Evolutionary conservation across 2,888 invertebrate species (phyloP).

Genomic region (Trichacis sp.): DNA sequence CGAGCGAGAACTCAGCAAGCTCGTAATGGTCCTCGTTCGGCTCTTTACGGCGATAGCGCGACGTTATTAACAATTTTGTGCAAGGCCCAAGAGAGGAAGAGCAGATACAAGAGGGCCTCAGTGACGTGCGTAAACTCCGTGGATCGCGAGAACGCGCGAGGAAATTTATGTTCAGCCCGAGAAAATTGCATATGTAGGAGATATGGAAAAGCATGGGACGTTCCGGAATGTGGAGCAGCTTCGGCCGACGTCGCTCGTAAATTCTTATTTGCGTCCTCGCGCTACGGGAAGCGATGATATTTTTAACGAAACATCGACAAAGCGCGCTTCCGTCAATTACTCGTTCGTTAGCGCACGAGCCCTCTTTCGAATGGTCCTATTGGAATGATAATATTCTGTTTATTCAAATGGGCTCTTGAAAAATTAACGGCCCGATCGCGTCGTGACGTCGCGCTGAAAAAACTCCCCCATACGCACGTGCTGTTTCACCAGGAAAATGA

Average conservation of each 20-base stretch:
- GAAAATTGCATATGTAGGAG: conserved; percentile 35
- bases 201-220: conserved; percentile 39
- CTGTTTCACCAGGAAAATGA: neutral
- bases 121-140: conserved; percentile 32
- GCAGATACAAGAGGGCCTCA: conserved; percentile 17
- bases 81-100: conserved; percentile 35
- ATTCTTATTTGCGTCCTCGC: conserved; percentile 26
- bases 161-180: conserved; percentile 5
- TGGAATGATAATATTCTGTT: conserved; percentile 5
- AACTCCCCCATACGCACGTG: neutral
- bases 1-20: conserved; percentile 34
- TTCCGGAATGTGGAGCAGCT: conserved; percentile 28
- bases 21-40: conserved; percentile 36
- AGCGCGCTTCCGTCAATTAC: conserved; percentile 7
- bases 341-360: neutral
- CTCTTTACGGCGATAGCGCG: conserved; percentile 34
- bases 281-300: conserved; percentile 11
- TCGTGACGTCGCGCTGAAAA: neutral
- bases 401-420: conserved; percentile 3
- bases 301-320: conserved; percentile 12
- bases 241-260: conserved; percentile 20
- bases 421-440: neutral
- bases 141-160: conserved; percentile 15
- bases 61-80: conserved; percentile 43
- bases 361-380: neutral